Conservation (phyloP, 2,113 vertebrate genomes). For the Sardina pilchardus region DNA sequence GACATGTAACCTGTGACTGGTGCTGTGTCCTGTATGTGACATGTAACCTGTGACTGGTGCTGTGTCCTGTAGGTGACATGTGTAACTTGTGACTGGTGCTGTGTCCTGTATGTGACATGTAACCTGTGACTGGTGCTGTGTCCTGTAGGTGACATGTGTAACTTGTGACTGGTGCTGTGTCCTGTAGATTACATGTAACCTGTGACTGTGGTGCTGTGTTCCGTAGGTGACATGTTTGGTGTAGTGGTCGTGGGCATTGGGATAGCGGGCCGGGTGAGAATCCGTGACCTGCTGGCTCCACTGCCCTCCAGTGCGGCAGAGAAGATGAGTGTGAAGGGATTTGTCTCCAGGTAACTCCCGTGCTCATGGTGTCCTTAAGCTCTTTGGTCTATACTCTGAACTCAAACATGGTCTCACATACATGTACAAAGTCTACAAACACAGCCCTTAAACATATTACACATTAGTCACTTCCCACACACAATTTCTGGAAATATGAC, state of each 20-base stretch:
- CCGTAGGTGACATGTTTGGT: conserved; percentile 79
- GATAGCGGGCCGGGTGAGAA: conserved; percentile 79
- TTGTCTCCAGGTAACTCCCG: conserved; percentile 83
- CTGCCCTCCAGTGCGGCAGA: conserved; percentile 74
- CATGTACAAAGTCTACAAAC: too few relatives aligned
- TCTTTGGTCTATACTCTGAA: not conserved
- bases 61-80: conserved; percentile 65
- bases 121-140: not conserved
- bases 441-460: not conserved
- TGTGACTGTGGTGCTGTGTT: not conserved
- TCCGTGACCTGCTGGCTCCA: conserved; percentile 80
- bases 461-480: not conserved
- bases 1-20: conserved; percentile 75
- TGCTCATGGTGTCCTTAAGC: conserved; percentile 31
- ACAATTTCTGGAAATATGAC: not conserved
- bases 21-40: not conserved
- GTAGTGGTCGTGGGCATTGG: conserved; percentile 82
- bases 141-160: conserved; percentile 74
- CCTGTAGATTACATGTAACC: not conserved
- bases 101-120: not conserved
- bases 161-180: conserved; percentile 51
- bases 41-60: conserved; percentile 31
- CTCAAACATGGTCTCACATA: not conserved
- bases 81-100: conserved; percentile 66
- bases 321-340: conserved; percentile 78